Evolutionary conservation across 2,888 invertebrate species (phyloP), one percentile per base, ranked within the genome.

Genomic region (Caradrina clavipalpis): DNA sequence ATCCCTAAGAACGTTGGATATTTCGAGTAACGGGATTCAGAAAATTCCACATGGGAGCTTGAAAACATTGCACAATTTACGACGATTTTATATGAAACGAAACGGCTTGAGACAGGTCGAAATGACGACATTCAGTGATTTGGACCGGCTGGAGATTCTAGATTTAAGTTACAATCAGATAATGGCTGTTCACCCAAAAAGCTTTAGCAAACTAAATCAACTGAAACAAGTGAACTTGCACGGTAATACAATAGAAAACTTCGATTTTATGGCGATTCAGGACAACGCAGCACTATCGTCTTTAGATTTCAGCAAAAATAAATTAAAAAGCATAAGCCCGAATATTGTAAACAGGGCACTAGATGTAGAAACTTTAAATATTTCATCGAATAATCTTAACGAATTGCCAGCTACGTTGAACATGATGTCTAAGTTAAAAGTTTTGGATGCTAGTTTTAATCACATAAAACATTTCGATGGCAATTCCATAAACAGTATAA

Each of bases 361-460:
- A 76, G 96, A 97, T 55, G 95, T 98, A 56, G 97, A 98, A 91
- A 96, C 97, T 79, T 91, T 98, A 39, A 98, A 98, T 89, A 96
- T 98, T 64, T 98, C 98, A 0, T 97, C 98, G 71, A 99, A 99
- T 90, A 97, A 97, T 67, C 92, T 99, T 60, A 96, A 97, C 22
- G 97, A 97, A 86, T 95, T 98, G 73, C 98, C 98, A 5, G 94
- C 96, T 62, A 97, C 97, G 45, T 92, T 98, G 62, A 97, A 97
- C 66, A 97, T 97, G 76, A 94, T 98, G 78, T 96, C 97, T 31
- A 97, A 97, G 78, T 93, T 99, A 21, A 97, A 97, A 89, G 94
- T 97, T 67, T 94, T 98, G 57, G 98, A 98, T 90, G 95, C 98
- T 69, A 98, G 98, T 87, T 97, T 97, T 88, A 98, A 98, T 92